Conservation (phyloP, 2,797 vertebrate genomes). For the Epinephelus coioides region DNA sequence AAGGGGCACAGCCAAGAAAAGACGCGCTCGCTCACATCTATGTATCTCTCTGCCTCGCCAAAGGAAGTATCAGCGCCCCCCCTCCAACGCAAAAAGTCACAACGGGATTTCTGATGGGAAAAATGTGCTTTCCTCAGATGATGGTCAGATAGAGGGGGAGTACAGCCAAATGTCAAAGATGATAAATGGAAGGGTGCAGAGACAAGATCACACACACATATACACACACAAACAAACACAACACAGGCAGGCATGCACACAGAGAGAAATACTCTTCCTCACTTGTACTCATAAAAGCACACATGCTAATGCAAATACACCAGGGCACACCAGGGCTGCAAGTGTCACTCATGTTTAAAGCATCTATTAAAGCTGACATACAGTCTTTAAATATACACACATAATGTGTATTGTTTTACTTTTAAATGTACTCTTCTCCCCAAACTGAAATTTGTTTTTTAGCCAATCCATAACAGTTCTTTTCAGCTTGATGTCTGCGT, state of each 20-base stretch:
- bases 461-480: neutral
- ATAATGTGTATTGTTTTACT: neutral
- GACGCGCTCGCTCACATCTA: constrained; percentile 79
- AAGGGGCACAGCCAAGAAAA: constrained; percentile 72
- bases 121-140: constrained; percentile 89
- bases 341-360: constrained; percentile 39
- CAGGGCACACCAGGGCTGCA: neutral
- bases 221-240: constrained; percentile 39
- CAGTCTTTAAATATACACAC: neutral
- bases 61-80: constrained; percentile 78
- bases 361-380: constrained; percentile 37
- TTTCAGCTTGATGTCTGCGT: neutral
- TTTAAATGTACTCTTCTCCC: too few species aligned
- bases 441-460: neutral
- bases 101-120: constrained; percentile 88
- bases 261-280: constrained; percentile 46
- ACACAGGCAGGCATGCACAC: constrained; percentile 36
- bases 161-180: constrained; percentile 89
- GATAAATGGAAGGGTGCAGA: constrained; percentile 86
- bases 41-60: constrained; percentile 75
- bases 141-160: constrained; percentile 83
- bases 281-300: constrained; percentile 33
- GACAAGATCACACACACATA: constrained; percentile 78
- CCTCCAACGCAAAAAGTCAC: constrained; percentile 84
- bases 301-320: constrained; percentile 50